Evolutionary conservation across 1,140 invertebrate species (phyloP).

Genomic region (Branchinecta lindahli): DNA sequence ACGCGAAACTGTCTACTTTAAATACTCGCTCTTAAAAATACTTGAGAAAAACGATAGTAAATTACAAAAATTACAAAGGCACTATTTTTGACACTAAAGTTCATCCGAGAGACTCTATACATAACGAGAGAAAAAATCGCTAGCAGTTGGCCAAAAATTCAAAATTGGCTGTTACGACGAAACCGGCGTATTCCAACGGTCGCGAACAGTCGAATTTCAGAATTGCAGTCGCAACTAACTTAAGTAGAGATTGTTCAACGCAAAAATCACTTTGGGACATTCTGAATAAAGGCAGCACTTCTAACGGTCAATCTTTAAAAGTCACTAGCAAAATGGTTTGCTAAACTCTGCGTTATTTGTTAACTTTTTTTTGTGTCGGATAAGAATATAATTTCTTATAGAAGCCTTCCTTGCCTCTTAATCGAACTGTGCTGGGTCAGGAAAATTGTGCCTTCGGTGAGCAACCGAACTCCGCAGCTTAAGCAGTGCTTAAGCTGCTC

Average conservation of each 20-base stretch:
- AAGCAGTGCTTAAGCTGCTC: too few relatives aligned
- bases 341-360: not conserved
- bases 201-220: not conserved
- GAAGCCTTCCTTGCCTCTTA: not conserved
- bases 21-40: not conserved
- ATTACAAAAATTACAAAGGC: slow-evolving; percentile 6
- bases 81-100: slow-evolving; percentile 2
- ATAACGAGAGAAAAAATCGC: not conserved
- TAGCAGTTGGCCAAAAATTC: not conserved
- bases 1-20: not conserved
- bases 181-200: not conserved
- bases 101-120: not conserved
- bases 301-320: not conserved
- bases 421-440: not conserved
- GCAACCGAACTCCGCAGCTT: too few relatives aligned
- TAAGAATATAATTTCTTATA: not conserved
- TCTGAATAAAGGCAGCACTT: not conserved
- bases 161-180: not conserved
- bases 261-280: not conserved
- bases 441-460: too few relatives aligned
- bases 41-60: not conserved
- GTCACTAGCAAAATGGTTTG: not conserved
- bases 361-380: not conserved
- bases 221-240: not conserved
- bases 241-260: slow-evolving; percentile 6